Evolutionary conservation across 2,113 vertebrate species (phyloP), one percentile per base, ranked within the genome.

Genomic region (Erinaceus europaeus): DNA sequence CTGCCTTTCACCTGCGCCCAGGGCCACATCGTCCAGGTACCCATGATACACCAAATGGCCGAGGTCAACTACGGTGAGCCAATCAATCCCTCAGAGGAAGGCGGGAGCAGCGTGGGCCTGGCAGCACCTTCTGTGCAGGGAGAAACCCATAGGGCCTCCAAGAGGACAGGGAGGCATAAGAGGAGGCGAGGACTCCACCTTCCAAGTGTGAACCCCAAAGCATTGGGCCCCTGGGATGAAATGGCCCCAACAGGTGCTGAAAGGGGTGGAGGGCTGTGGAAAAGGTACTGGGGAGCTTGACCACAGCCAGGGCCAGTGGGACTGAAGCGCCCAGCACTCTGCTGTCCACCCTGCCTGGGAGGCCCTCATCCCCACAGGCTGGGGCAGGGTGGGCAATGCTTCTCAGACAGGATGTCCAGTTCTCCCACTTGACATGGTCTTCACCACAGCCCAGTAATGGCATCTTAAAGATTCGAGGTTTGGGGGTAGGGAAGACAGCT

Each of bases 11-110:
- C 96, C 64, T 97, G 97, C 0, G 62, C 94, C 0, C 97, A 97
- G 0, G 98, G 98, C 32, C 96, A n/a, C 0, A 79, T 93, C 42
- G 89, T 98, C 93, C 98, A 98, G 91, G 98, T 99, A 59, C 98
- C 98, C 55, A 98, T 97, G 94, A 98, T 99, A 98, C 97, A 99
- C 86, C 98, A 98, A 93, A 96, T 96, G 6, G 95, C n/a, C n/a
- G 98, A 98, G 90, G 98, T 98, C 74, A 97, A 97, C 94, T 98
- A 98, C 0, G 98, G 98, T 99, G 97, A 98, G 96, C 73, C 65
- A 12, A 44, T 59, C 25, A 20, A 7, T 59, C 84, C 3, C 36
- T n/a, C n/a, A n/a, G n/a, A n/a, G n/a, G n/a, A n/a, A n/a, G n/a
- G n/a, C n/a, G n/a, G n/a, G n/a, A n/a, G n/a, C n/a, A n/a, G n/a